Evolutionary conservation across 2,888 invertebrate genomes (phyloP).

Genomic region (Pyrocoelia pectoralis): DNA sequence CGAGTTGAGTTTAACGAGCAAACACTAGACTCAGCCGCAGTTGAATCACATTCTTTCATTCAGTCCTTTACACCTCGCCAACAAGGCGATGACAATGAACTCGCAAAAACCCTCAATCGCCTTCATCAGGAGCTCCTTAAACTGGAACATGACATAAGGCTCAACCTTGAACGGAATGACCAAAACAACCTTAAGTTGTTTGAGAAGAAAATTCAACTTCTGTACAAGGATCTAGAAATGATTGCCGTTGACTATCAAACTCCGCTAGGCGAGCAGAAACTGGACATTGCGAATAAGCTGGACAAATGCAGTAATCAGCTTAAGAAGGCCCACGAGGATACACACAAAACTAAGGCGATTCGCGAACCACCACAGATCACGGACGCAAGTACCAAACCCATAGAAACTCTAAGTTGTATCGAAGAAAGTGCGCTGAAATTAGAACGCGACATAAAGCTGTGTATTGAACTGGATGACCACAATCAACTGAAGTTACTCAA

Average conservation of each 20-base stretch:
- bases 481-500: constrained; percentile 38
- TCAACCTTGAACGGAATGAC: constrained; percentile 36
- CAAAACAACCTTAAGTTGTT: constrained; percentile 30
- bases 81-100: not conserved
- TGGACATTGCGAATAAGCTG: constrained; percentile 32
- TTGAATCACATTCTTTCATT: constrained; percentile 44
- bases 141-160: constrained; percentile 38
- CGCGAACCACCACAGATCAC: too few species aligned
- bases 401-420: constrained; percentile 28
- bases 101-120: constrained; percentile 24
- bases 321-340: constrained; percentile 14
- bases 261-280: constrained; percentile 31
- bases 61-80: not conserved
- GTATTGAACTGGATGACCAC: constrained; percentile 36
- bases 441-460: constrained; percentile 37
- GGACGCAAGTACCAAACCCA: not conserved
- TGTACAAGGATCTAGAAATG: constrained; percentile 41
- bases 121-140: constrained; percentile 32
- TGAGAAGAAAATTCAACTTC: constrained; percentile 41
- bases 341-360: not conserved
- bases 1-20: constrained; percentile 28
- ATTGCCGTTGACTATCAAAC: constrained; percentile 31
- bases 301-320: constrained; percentile 38
- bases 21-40: constrained; percentile 41
- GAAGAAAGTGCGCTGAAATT: constrained; percentile 34